Conservation (phyloP, 2,888 invertebrate species). For the Bembecia ichneumoniformis region DNA sequence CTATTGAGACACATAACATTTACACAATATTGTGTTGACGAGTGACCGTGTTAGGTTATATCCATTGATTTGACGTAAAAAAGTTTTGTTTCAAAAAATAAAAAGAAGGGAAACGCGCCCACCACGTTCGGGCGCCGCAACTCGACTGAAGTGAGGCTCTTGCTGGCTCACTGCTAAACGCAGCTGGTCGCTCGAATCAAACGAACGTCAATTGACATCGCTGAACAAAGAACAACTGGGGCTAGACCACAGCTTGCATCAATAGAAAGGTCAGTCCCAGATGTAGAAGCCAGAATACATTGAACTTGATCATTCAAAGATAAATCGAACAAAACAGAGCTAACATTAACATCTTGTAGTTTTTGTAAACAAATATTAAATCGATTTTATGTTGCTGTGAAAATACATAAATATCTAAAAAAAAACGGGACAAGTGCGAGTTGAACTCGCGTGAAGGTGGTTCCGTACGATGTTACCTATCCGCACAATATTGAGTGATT, state of each 20-base stretch:
- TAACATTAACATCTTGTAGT: too few relatives aligned
- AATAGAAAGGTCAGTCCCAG: constrained; percentile 12
- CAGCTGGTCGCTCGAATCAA: constrained; percentile 6
- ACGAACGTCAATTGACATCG: constrained; percentile 8
- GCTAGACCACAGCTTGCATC: constrained; percentile 14
- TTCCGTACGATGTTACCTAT: too few relatives aligned
- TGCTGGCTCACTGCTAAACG: constrained; percentile 1
- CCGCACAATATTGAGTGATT: too few relatives aligned
- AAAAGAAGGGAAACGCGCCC: constrained; percentile 27
- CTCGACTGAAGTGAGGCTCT: constrained; percentile 28
- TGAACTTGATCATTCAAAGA: constrained; percentile 16
- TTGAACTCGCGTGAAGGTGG: too few relatives aligned
- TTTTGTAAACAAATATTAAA: too few relatives aligned
- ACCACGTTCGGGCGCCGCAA: constrained; percentile 21
- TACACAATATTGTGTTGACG: constrained; percentile 47
- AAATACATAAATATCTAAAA: too few relatives aligned
- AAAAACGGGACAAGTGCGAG: too few relatives aligned
- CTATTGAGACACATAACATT: constrained; percentile 26
- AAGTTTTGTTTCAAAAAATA: constrained; percentile 42
- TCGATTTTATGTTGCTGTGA: too few relatives aligned
- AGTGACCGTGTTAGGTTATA: constrained; percentile 64
- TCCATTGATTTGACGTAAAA: constrained; percentile 71
- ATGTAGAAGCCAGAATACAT: constrained; percentile 16
- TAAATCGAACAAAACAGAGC: too few relatives aligned
- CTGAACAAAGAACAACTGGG: constrained; percentile 13